A percentile compares a stretch with the other conserved stretches of the same genome.
These are phyloP conservation scores for Panagrolaimus sp. DNA, from an alignment of 1,140 invertebrate genomes.

Conservation along the genomic window DNA sequence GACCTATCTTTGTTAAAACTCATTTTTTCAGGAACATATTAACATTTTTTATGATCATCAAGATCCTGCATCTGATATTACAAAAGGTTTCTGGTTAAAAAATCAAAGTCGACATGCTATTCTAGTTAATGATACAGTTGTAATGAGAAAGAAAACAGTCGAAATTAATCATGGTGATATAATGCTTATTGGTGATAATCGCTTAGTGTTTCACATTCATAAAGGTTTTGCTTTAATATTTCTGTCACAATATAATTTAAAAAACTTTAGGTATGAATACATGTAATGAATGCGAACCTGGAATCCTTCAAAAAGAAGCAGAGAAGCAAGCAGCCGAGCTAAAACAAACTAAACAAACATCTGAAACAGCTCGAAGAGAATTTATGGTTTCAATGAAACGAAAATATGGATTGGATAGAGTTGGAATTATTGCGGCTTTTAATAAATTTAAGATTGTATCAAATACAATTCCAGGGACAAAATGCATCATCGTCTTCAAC, in stretches of 20 bases:
- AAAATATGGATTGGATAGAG: constrained; percentile 13
- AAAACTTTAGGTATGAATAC: constrained; percentile 10
- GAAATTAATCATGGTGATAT: constrained; percentile 15
- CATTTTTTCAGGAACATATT: constrained; percentile 15
- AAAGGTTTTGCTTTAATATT: background rate
- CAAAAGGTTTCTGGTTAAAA: background rate
- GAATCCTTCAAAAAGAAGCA: constrained; percentile 11
- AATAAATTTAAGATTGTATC: too few relatives aligned
- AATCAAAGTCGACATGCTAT: constrained; percentile 9
- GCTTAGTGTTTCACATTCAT: constrained; percentile 19
- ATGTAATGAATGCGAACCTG: constrained; percentile 20
- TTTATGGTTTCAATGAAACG: constrained; percentile 1
- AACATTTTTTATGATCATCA: constrained; percentile 6
- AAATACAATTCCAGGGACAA: too few relatives aligned
- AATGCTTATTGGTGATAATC: constrained; percentile 14
- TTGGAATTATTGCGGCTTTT: too few relatives aligned
- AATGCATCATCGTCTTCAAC: background rate
- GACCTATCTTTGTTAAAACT: background rate
- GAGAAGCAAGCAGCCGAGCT: constrained; percentile 8
- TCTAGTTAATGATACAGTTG: background rate
- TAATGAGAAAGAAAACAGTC: background rate
- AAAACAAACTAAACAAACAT: background rate
- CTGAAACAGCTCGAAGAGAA: background rate
- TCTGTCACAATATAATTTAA: background rate
- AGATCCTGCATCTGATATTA: background rate